Percentiles rank a stretch among this genome's conserved stretches.
These are phyloP conservation scores for Rhinopithecus roxellana DNA, from an alignment of 2,113 vertebrate species.

Conservation along the genomic window DNA sequence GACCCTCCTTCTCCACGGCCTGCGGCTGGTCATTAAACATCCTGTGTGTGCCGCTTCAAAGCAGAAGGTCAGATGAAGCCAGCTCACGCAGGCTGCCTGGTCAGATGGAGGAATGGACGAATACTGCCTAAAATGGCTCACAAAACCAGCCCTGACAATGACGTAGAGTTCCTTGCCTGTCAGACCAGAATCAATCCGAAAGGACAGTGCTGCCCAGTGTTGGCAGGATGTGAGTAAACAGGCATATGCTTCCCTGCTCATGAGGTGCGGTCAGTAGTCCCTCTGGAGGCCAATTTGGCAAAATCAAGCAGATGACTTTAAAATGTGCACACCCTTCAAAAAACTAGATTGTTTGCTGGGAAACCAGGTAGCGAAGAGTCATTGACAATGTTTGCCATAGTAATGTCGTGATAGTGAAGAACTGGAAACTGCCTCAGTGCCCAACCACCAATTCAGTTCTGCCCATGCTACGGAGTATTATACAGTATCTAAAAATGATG, in stretches of 20 bases:
- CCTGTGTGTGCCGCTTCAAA: not conserved
- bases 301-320: too few species aligned
- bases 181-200: not conserved
- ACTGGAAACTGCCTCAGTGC: not conserved
- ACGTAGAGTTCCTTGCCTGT: not conserved
- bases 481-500: not conserved
- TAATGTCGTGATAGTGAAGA: not conserved
- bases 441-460: not conserved
- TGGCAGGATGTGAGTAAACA: too few species aligned
- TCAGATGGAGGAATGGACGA: too few species aligned
- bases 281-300: not conserved
- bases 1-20: not conserved
- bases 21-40: not conserved
- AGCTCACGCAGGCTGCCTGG: not conserved
- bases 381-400: not conserved
- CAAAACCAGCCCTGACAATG: not conserved
- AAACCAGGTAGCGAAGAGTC: not conserved
- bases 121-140: not conserved
- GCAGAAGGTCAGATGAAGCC: not conserved
- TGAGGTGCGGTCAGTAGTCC: fast-evolving
- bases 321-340: not conserved
- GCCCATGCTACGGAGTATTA: not conserved
- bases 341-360: not conserved
- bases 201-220: not conserved
- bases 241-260: not conserved